A percentile compares a stretch with the other conserved stretches of the same genome.
phyloP scores from a whole-genome alignment of 2,797 vertebrate genomes.

The Periparus ater region DNA sequence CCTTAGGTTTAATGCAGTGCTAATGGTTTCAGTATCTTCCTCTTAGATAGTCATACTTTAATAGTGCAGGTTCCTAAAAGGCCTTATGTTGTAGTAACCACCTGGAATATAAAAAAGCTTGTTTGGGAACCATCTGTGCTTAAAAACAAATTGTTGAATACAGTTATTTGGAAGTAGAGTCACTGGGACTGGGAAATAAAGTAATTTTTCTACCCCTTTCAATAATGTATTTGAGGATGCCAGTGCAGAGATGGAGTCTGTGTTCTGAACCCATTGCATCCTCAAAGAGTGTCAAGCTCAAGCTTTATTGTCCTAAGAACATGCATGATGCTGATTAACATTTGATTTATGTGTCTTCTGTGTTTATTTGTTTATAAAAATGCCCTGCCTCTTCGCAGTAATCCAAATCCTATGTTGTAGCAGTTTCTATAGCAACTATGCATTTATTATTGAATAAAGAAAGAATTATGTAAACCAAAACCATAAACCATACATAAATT shows the following conservation, averaged over 20 bases:
- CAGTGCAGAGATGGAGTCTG: neutral
- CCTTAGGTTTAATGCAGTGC: neutral
- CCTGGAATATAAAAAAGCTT: neutral
- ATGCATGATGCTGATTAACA: neutral
- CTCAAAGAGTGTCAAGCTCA: neutral
- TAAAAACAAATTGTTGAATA: neutral
- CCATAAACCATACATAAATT: constrained; percentile 50
- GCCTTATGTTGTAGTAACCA: neutral
- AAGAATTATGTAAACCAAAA: constrained; percentile 30
- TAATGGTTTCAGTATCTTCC: neutral
- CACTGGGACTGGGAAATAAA: neutral
- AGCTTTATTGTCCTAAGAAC: neutral
- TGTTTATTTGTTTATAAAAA: constrained; percentile 53
- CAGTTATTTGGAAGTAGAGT: neutral
- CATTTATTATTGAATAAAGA: constrained; percentile 40
- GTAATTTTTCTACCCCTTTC: neutral
- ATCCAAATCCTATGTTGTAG: neutral
- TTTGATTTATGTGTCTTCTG: constrained; percentile 19
- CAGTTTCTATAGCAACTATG: constrained; percentile 45
- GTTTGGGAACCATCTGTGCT: neutral
- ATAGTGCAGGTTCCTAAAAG: neutral
- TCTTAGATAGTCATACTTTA: neutral
- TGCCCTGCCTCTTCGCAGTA: neutral
- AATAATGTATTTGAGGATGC: neutral
- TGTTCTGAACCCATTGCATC: neutral